These are phyloP conservation scores for Acleris holmiana DNA, from an alignment of 2,888 invertebrate species.

Conservation along the genomic window DNA sequence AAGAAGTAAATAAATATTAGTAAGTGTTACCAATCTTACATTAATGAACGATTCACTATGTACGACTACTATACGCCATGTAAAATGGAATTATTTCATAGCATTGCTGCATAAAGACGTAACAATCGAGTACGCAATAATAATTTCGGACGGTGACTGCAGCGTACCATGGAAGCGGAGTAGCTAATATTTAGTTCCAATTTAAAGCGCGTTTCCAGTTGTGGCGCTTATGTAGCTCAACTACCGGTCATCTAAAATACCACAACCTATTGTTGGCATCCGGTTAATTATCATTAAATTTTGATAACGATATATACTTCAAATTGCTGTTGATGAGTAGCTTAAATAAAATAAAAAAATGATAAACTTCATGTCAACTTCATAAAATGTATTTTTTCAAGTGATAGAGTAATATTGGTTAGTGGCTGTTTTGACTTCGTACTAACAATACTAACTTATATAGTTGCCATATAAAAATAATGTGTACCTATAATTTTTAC, in stretches of 20 bases:
- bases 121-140: slow-evolving; percentile 79
- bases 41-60: slow-evolving; percentile 84
- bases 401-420: no score
- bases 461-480: no score
- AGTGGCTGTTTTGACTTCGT: no score
- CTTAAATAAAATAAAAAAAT: neutral
- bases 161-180: slow-evolving; percentile 60
- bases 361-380: no score
- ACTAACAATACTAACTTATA: no score
- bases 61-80: slow-evolving; percentile 84
- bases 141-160: slow-evolving; percentile 81
- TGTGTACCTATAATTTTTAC: no score
- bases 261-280: neutral
- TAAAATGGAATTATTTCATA: slow-evolving; percentile 81
- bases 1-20: slow-evolving; percentile 76
- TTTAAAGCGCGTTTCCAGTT: slow-evolving; percentile 52
- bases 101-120: slow-evolving; percentile 83
- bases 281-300: neutral
- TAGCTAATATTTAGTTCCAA: slow-evolving; percentile 65
- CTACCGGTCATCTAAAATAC: slow-evolving; percentile 29
- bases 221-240: slow-evolving; percentile 55
- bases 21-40: slow-evolving; percentile 85
- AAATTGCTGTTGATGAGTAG: no score
- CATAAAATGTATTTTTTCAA: no score
- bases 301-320: neutral